Evolutionary conservation across 1,140 invertebrate genomes (phyloP), one percentile per base, ranked within the genome.

Genomic region (Wasmannia auropunctata): DNA sequence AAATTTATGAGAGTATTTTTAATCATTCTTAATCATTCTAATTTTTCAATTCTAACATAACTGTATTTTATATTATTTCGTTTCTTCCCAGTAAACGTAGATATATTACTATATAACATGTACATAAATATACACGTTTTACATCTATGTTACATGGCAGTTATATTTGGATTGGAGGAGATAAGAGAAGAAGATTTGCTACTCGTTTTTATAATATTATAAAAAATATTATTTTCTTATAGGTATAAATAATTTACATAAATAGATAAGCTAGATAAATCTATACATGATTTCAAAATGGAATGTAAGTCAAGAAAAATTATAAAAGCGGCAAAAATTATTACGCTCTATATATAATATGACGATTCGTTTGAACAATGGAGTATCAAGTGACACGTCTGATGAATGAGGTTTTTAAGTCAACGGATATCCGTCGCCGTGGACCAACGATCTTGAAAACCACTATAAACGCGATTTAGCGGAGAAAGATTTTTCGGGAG

Each of bases 401-500:
- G 34, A 28, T 14, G 16, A 46, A 56, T n/a, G 5, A 46, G 43
- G 46, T 31, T 83, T 54, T 67, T 31, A 72, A 37, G 63, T 56
- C 7, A 25, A 25, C 22, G 46, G n/a, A 63, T 40, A 25, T 87
- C 10, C 40, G 31, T 58, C 4, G 25, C 31, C 63, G 16, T 7
- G 22, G 40, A n/a, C 25, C 19, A 70, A 69, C 54, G 54, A 51
- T 11, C 19, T 46, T 58, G 34, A 22, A 75, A 70, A 81, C 49
- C 51, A 58, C 80, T 49, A 79, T 51, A 51, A n/a, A 74, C 16
- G 28, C 37, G 22, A 43, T 74, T 40, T 14, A 46, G n/a, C n/a
- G n/a, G n/a, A n/a, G n/a, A n/a, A 77, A 49, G 37, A 31, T 70
- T 75, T 80, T 75, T 34, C n/a, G n/a, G 31, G 10, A 28, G 51